Conservation (phyloP, 2,797 vertebrate species). For the Sarcoramphus papa region DNA sequence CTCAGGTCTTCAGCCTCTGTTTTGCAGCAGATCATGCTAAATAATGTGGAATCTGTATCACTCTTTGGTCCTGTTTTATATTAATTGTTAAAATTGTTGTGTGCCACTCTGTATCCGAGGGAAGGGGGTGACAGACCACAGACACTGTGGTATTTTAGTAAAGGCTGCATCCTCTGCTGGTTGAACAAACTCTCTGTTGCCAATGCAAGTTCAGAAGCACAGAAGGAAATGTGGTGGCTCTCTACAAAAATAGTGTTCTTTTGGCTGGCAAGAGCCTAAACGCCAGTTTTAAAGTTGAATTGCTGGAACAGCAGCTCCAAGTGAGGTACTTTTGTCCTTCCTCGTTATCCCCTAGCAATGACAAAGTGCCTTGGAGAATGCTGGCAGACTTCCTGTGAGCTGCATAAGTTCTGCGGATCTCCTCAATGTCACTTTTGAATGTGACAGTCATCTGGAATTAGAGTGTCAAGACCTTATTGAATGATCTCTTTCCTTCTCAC, state of each 20-base stretch:
- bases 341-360: neutral
- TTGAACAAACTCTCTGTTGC: neutral
- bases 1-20: neutral
- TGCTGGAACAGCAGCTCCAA: neutral
- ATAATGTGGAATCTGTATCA: neutral
- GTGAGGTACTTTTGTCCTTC: neutral
- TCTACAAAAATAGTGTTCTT: neutral
- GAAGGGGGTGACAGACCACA: neutral
- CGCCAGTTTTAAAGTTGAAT: neutral
- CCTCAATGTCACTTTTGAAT: neutral
- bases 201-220: neutral
- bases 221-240: neutral
- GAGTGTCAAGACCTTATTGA: neutral
- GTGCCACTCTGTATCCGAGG: neutral
- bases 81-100: neutral
- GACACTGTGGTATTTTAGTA: neutral
- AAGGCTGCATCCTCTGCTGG: neutral
- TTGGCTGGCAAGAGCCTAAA: neutral
- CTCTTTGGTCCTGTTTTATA: neutral
- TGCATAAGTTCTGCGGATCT: neutral
- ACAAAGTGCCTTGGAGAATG: neutral
- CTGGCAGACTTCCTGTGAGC: neutral
- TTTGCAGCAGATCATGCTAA: neutral
- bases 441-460: neutral
- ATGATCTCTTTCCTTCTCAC: neutral